Base-by-base conservation (phyloP, 1,140 invertebrate species). In the Cydia pomonella region DNA sequence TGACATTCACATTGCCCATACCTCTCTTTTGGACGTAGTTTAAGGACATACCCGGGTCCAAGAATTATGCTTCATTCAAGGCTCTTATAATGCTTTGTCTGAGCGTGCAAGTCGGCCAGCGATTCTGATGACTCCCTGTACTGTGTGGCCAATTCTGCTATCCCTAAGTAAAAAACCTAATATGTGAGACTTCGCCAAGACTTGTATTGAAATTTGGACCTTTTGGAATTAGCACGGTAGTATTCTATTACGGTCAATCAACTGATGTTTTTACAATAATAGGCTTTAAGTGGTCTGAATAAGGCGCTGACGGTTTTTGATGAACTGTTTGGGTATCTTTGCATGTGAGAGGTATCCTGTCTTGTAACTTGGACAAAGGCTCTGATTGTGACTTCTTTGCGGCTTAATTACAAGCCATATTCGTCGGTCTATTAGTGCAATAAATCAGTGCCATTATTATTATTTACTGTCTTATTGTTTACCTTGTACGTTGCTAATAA, bases 311-410 rank as follows among this genome's bases (percentile, higher is more conserved):
- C 7, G 23, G 53, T 59, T 23, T 59, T 23, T 23, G 6, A 12
- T 59, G 53, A 21, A 3, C 18, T 7, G 53, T 59, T 23, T 59
- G 21, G 7, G 10, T 59, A n/a, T 59, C 9, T 53, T 53, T 59
- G 18, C 53, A 23, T 74, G 71, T 23, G 64, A 63, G 75, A 76
- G 75, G 53, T 76, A 33, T 66, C 71, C 69, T 82, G 80, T 81
- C 81, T 80, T 81, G 83, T 78, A 75, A 74, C 23, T 71, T 9
- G 80, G 82, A 86, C 82, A 85, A 85, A 85, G 81, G 80, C 77
- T 80, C 77, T 83, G 82, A 85, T 84, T 82, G 79, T 84, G 75
- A 74, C 76, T 79, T 74, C 76, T 75, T 74, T 80, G 75, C 76
- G 53, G 77, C 74, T 79, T 81, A 79, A 80, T 77, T 77, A 77